Evolutionary conservation across 2,113 vertebrate species (phyloP).

Genomic region (Sylvilagus bachmani): DNA sequence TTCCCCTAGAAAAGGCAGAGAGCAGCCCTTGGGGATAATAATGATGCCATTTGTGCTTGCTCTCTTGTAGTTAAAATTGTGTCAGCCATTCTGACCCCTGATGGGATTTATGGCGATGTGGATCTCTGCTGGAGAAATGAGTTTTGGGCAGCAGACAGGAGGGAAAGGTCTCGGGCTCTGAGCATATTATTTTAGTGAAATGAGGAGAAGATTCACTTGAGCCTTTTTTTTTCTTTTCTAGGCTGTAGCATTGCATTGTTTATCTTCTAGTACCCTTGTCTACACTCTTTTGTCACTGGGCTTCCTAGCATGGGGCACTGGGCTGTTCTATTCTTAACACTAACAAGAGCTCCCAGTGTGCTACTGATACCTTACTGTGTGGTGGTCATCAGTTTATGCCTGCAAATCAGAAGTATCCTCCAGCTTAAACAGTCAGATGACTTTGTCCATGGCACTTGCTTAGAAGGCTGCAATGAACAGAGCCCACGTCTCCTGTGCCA

Average conservation of each 20-base stretch:
- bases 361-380: background rate
- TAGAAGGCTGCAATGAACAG: background rate
- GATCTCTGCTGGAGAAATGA: conserved; percentile 60
- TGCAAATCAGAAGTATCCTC: background rate
- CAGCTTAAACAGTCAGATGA: background rate
- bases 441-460: background rate
- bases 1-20: conserved; percentile 49
- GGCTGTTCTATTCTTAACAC: background rate
- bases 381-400: background rate
- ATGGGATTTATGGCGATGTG: conserved; percentile 69
- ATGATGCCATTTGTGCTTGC: conserved; percentile 60
- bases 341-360: background rate
- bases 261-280: background rate
- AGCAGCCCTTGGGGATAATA: conserved; percentile 44
- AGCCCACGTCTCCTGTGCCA: rapidly evolving
- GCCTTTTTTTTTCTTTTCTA: background rate
- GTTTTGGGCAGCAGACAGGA: conserved; percentile 44
- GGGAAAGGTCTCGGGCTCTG: conserved; percentile 29
- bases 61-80: conserved; percentile 72
- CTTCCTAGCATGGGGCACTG: background rate
- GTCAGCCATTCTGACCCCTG: conserved; percentile 57
- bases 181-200: conserved; percentile 69
- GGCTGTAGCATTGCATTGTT: background rate
- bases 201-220: conserved; percentile 47
- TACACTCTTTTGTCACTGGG: background rate